phyloP scores from a whole-genome alignment of 2,888 invertebrate species.

The Cryptus armator region DNA sequence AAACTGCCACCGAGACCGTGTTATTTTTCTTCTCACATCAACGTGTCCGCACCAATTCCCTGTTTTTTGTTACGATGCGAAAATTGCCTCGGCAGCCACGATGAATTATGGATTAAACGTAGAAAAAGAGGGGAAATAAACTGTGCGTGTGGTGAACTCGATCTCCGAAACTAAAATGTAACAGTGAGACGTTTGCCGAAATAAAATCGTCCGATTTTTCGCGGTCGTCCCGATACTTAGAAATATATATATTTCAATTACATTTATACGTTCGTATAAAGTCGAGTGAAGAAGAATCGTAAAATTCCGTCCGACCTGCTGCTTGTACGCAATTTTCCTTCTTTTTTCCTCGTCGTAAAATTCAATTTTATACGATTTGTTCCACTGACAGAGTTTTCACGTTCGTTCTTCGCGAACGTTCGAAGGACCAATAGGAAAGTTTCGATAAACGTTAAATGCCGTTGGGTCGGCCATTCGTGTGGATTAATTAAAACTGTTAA shows the following conservation, averaged over 20 bases:
- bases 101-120: constrained; percentile 28
- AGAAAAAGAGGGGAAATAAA: constrained; percentile 5
- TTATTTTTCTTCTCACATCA: background rate
- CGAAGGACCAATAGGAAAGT: constrained; percentile 32
- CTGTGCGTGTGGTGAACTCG: background rate
- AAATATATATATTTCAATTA: background rate
- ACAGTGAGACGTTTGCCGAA: constrained; percentile 18
- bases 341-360: background rate
- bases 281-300: background rate
- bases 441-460: constrained; percentile 51
- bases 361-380: constrained; percentile 5
- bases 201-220: background rate
- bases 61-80: constrained; percentile 6
- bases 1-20: background rate
- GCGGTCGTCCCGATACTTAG: background rate
- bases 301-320: background rate
- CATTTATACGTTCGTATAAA: background rate
- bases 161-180: constrained; percentile 2
- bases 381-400: background rate
- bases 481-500: constrained; percentile 52
- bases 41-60: constrained; percentile 23
- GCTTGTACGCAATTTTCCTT: background rate
- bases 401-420: constrained; percentile 2
- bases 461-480: constrained; percentile 29
- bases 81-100: constrained; percentile 9